Conservation (phyloP, 2,888 invertebrate species). For the Stenichneumon culpator region DNA sequence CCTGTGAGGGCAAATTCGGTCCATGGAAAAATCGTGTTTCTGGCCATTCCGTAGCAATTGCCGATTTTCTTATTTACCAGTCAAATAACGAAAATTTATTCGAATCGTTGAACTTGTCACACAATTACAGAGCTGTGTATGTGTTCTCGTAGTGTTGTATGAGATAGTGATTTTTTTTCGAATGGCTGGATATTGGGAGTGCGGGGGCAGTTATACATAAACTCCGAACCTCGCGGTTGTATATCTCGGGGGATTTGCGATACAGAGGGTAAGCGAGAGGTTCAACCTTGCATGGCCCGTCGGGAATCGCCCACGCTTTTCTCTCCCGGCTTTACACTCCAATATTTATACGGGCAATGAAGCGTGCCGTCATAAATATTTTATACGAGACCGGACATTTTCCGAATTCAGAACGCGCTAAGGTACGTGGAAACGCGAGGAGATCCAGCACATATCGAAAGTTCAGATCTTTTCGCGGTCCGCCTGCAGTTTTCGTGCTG, state of each 20-base stretch:
- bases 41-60: neutral
- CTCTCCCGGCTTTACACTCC: conserved; percentile 41
- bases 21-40: neutral
- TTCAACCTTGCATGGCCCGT: conserved; percentile 10
- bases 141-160: neutral
- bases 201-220: conserved; percentile 32
- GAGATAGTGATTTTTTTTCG: conserved; percentile 12
- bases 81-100: neutral
- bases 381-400: conserved; percentile 70
- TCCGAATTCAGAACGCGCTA: conserved; percentile 70
- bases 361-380: conserved; percentile 74
- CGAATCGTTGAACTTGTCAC: neutral
- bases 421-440: conserved; percentile 42
- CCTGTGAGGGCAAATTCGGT: neutral
- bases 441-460: conserved; percentile 16
- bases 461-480: conserved; percentile 32
- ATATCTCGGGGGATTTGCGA: conserved; percentile 47
- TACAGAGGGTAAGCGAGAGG: conserved; percentile 32
- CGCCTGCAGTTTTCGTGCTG: neutral
- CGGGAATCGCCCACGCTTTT: conserved; percentile 46
- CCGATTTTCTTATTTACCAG: neutral
- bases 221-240: conserved; percentile 32
- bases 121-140: neutral
- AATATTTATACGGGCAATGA: conserved; percentile 75
- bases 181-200: conserved; percentile 29